A percentile compares a stretch with the other conserved stretches of the same genome.
Evolutionary conservation across 2,797 vertebrate species (phyloP).

Genomic region (Coreius guichenoti): DNA sequence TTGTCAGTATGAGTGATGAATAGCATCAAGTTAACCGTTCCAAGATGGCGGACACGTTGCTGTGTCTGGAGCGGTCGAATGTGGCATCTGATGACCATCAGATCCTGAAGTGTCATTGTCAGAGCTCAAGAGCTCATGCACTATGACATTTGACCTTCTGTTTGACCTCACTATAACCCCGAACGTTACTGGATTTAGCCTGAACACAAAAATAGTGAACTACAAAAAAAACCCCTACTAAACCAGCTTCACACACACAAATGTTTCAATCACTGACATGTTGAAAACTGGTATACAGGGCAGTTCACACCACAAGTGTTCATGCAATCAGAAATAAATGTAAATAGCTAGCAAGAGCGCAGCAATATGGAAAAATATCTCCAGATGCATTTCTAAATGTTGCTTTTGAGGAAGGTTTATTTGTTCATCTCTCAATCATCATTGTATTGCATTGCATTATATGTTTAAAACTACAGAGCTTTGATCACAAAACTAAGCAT

Average conservation of each 20-base stretch:
- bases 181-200: conserved; percentile 43
- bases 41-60: not conserved
- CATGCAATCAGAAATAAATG: not conserved
- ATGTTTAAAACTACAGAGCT: not conserved
- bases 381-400: not conserved
- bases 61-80: not conserved
- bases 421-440: not conserved
- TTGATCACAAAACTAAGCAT: not conserved
- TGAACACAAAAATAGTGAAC: conserved; percentile 5
- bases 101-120: not conserved
- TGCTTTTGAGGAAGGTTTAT: not conserved
- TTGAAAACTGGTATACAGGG: not conserved
- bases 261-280: not conserved
- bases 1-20: not conserved
- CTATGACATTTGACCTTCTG: conserved; percentile 37
- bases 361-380: not conserved
- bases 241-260: not conserved
- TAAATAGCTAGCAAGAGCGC: not conserved
- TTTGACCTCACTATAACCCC: conserved; percentile 47
- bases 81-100: not conserved
- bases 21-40: not conserved
- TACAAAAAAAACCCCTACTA: not conserved
- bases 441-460: not conserved
- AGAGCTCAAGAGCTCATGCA: conserved; percentile 2
- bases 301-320: not conserved